Percentiles rank a stretch among this genome's conserved stretches.
Conservation (phyloP, 2,888 invertebrate genomes). For the Drosophila conformis region DNA sequence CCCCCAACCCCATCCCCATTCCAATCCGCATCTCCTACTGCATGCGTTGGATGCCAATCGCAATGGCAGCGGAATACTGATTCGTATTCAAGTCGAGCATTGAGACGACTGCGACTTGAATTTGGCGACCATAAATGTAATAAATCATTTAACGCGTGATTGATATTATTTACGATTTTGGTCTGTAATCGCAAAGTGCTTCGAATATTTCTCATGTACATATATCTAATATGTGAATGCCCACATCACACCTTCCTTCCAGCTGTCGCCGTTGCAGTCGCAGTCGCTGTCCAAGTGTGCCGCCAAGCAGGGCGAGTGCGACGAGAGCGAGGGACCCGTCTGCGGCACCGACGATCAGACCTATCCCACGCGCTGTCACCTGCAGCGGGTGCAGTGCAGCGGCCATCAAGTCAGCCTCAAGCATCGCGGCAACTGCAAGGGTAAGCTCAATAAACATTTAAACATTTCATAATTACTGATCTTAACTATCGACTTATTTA, state of each 20-base stretch:
- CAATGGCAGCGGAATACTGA: conserved; percentile 30
- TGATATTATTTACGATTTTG: conserved; percentile 62
- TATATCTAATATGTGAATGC: not conserved
- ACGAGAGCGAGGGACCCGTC: conserved; percentile 84
- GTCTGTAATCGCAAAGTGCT: conserved; percentile 36
- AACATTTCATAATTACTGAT: not conserved
- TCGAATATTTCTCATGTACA: conserved; percentile 49
- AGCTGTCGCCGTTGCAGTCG: conserved; percentile 61
- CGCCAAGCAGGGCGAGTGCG: conserved; percentile 84
- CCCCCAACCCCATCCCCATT: not conserved
- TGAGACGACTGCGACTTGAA: conserved; percentile 56
- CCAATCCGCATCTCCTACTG: not conserved
- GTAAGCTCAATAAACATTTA: conserved; percentile 83
- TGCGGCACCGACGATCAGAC: conserved; percentile 90
- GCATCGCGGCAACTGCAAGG: conserved; percentile 91
- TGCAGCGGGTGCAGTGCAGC: conserved; percentile 91
- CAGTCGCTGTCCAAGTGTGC: conserved; percentile 84
- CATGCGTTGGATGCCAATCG: conserved; percentile 10
- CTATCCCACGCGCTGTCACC: conserved; percentile 92
- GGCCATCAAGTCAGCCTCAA: conserved; percentile 90
- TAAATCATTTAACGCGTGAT: conserved; percentile 82
- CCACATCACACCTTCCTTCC: conserved; percentile 40
- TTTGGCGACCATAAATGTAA: conserved; percentile 72
- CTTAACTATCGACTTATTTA: not conserved
- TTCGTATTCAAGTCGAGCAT: conserved; percentile 71